Percentiles rank a stretch among this genome's conserved stretches.
Evolutionary conservation across 2,797 vertebrate species (phyloP).

Genomic region (Podarcis siculus): DNA sequence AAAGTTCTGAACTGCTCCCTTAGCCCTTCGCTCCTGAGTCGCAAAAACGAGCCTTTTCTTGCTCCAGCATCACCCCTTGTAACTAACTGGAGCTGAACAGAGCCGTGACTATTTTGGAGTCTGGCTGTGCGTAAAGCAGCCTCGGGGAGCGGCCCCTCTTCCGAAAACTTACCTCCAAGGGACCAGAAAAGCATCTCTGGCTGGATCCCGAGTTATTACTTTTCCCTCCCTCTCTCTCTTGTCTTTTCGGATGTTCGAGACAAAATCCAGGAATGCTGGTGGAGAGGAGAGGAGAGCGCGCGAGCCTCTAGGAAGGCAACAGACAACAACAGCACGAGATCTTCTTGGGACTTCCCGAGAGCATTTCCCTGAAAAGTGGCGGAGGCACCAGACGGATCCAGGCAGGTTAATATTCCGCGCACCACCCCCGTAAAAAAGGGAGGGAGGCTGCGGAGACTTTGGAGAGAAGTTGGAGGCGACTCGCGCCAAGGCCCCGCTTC

Average conservation of each 20-base stretch:
- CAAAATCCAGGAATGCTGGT: neutral
- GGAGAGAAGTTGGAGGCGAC: neutral
- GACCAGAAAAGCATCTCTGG: neutral
- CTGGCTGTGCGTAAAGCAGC: neutral
- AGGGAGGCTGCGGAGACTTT: neutral
- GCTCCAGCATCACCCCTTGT: neutral
- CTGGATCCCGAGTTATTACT: neutral
- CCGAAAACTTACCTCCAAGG: conserved; percentile 56
- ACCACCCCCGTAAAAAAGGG: too few species aligned
- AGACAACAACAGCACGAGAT: neutral
- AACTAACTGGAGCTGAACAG: neutral
- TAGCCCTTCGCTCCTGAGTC: neutral
- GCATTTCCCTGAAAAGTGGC: neutral
- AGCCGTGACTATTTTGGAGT: neutral
- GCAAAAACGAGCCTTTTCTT: neutral
- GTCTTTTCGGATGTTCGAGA: too few species aligned
- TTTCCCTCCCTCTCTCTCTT: neutral
- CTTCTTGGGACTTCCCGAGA: neutral
- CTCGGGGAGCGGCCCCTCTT: neutral
- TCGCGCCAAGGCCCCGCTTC: neutral
- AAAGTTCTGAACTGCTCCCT: neutral
- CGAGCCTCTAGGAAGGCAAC: neutral
- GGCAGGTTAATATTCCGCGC: neutral
- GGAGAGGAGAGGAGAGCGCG: neutral
- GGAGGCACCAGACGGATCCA: neutral